Base-by-base conservation (phyloP, 2,888 invertebrate species). In the Chaitophorus viminalis region DNA sequence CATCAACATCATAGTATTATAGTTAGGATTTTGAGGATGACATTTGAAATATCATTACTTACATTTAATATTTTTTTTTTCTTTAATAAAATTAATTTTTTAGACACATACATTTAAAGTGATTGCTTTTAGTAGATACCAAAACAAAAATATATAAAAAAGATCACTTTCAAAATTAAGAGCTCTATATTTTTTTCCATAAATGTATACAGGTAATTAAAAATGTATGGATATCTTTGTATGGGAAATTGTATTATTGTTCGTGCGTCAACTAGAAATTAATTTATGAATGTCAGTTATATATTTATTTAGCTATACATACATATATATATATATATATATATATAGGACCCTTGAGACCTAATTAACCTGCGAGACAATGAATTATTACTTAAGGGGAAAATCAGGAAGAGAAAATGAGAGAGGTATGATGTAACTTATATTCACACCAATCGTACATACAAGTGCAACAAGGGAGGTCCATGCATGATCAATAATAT, bases 201-300 rank as follows among this genome's bases (percentile, higher is more conserved):
- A 60, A 65, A 65, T 25, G 0, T 0, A 14, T 46, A 46, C 8
- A 2, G 3, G 17, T 65, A 60, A 78, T 60, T 78, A n/a, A n/a
- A 29, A 39, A 29, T 36, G 29, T 79, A n/a, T 68, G 39, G 39
- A 68, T 29, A 68, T 68, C 65, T 68, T 68, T 79, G 4, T 65
- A 79, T 11, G 39, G 17, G 17, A 70, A 3, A 29, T 14, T 31
- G 70, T 70, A 31, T 29, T 70, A n/a, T 65, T 65, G 31, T 68
- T n/a, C 21, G 1, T 6, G 25, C 1, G 82, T 83, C 74, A 39
- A 36, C 25, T 29, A 60, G 54, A 36, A 60, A 36, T 52, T 39
- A 21, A 83, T 75, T 83, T 83, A 60, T 75, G 72, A n/a, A 74
- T n/a, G 82, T 83, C 82, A 83, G 54, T 75, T 83, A 83, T 36